These are phyloP conservation scores for Melanitta fusca DNA, from an alignment of 2,797 vertebrate species.

Conservation along the genomic window DNA sequence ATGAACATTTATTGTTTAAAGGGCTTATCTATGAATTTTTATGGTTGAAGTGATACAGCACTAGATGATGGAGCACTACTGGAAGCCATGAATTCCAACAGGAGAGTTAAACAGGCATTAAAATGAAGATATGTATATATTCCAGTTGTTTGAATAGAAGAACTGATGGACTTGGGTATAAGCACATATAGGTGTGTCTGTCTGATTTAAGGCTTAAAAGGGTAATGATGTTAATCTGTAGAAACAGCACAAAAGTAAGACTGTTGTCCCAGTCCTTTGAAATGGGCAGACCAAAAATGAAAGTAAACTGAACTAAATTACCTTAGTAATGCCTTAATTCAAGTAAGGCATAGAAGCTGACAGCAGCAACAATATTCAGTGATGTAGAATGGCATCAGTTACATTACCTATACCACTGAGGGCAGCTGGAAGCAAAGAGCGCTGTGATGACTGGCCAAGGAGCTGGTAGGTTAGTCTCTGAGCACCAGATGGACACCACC, in stretches of 20 bases:
- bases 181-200: not conserved
- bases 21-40: not conserved
- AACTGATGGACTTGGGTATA: not conserved
- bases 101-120: not conserved
- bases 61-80: not conserved
- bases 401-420: rapidly evolving
- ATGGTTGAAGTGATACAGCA: not conserved
- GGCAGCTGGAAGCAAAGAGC: not conserved
- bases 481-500: constrained; percentile 16
- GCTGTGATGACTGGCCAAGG: not conserved
- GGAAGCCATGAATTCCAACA: not conserved
- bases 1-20: not conserved
- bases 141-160: not conserved
- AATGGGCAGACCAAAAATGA: not conserved
- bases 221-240: not conserved
- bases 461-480: not conserved
- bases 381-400: rapidly evolving
- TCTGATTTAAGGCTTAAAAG: not conserved
- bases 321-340: not conserved
- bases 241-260: not conserved
- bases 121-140: not conserved
- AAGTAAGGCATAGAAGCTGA: not conserved
- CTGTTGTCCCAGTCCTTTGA: not conserved
- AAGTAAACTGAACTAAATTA: not conserved
- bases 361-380: not conserved